Evolutionary conservation across 2,888 invertebrate species (phyloP), one percentile per base, ranked within the genome.

Genomic region (Mechanitis mazaeus): DNA sequence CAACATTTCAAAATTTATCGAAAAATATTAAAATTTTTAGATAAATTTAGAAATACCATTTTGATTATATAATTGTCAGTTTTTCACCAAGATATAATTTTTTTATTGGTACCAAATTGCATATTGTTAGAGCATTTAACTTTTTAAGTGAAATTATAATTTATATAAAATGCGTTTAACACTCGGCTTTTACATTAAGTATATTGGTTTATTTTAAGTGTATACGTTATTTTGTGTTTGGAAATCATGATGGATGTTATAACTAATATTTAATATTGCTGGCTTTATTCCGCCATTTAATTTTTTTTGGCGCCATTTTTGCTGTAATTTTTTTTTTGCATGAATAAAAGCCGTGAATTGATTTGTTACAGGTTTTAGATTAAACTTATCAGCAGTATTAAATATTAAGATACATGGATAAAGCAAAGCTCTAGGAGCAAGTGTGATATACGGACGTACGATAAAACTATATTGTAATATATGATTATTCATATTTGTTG

Each of bases 391-490:
- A 64, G 64, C 56, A 31, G 31, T 54, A 54, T 53, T 45, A 20
- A 60, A 54, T 53, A 7, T 54, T 35, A 1, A 20, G 35, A n/a
- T 53, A 56, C 45, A 42, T 53, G 55, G 35, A 55, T 55, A 57
- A 45, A 60, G 58, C 54, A 59, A 53, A 12, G 64, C 61, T 64
- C 64, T 28, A 4, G 33, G 62, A 62, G 59, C 64, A 47, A 61
- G 65, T 64, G 65, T 65, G 65, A 65, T 65, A 60, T 58, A 66
- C 50, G 64, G 58, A 64, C 59, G 57, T 64, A 66, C 58, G 55
- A 54, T 61, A 64, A 63, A 45, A 64, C 57, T 64, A 66, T 66
- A 64, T 61, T 66, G 64, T 64, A 64, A 64, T 66, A 66, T 64
- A 66, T 64, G 42, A 61, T 57, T 66, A 64, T 66, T 64, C 59